Evolutionary conservation across 2,888 invertebrate species (phyloP), one percentile per base, ranked within the genome.

Genomic region (Gymnosoma rotundatum): DNA sequence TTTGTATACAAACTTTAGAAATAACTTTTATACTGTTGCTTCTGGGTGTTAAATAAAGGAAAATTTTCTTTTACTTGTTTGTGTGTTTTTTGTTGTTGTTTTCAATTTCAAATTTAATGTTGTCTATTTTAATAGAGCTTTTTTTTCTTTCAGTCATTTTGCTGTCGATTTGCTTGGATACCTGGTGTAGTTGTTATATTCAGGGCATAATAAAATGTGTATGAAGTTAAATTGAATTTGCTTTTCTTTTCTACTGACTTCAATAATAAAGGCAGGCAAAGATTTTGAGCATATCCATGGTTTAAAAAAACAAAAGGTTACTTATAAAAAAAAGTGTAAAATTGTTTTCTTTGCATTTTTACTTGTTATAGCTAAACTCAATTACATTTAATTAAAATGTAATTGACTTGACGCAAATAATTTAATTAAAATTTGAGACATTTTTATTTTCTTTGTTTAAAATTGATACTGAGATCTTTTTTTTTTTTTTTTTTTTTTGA

Each of bases 141-240:
- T 48, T 61, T 48, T 74, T 64, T 25, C 14, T 50, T 63, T 25
- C 18, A 32, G 9, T 69, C 56, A 20, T 52, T 50, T 2, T 52
- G 20, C 14, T 60, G 38, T 25, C 20, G 38, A 14, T 18, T 20
- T 64, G 32, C 7, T 42, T 69, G 2, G 63, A 58, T 70, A 70
- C 75, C 63, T 75, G 67, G 48, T 48, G 32, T 74, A 63, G 45
- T 67, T 78, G 66, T 74, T 72, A 60, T 78, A 83, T 86, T 75
- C 85, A 80, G 45, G 38, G 12, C 64, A 42, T 85, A 87, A 87
- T 87, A 83, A 87, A 87, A 85, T 86, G 78, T 56, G 69, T 83
- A 78, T 86, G 86, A 83, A 85, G 79, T 82, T 32, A 32, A 32
- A 32, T 32, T 32, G 32, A 8, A 32, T 32, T 86, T 82, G 86